Evolutionary conservation across 2,113 vertebrate genomes (phyloP), one percentile per base, ranked within the genome.

Genomic region (Dendropsophus ebraccatus): DNA sequence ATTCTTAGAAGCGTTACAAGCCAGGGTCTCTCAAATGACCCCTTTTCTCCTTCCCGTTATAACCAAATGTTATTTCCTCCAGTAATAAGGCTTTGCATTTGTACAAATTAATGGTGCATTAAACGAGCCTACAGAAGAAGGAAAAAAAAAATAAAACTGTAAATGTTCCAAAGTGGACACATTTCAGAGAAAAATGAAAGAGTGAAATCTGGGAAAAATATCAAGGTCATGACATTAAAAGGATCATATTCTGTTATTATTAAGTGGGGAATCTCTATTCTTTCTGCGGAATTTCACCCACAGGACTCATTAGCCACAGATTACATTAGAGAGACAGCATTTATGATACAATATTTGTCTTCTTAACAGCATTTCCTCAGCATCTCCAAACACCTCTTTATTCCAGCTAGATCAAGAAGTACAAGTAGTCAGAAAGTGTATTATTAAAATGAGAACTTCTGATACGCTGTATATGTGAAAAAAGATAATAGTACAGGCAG

Each of bases 31-130:
- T 65, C 78, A 65, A 81, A 81, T 81, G 58, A 81, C 78, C 78
- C 78, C 78, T 81, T 70, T 65, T 47, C 58, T 65, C n/a, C 58
- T 65, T 81, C 56, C 78, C 56, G 78, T 65, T 81, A 81, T 81
- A 70, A 81, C 41, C 78, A 47, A 81, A 81, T 81, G 78, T 81
- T 81, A 81, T 81, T 65, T 81, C 58, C 56, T n/a, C 37, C 37
- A 81, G 78, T 81, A 81, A 81, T 81, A 81, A 81, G 37, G 37
- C 37, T 81, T 81, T 81, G 56, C 58, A 65, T 81, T 81, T 30
- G 78, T 65, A 65, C 78, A 81, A 81, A 81, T 65, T 81, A 81
- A 81, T 81, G 78, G 60, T 81, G 78, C 78, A 81, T 81, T 81
- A 81, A 81, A 81, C 56, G 56, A 81, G 78, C 56, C 41, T 81